Evolutionary conservation across 1,140 invertebrate genomes (phyloP).

Genomic region (Muscidifurax raptorellus): DNA sequence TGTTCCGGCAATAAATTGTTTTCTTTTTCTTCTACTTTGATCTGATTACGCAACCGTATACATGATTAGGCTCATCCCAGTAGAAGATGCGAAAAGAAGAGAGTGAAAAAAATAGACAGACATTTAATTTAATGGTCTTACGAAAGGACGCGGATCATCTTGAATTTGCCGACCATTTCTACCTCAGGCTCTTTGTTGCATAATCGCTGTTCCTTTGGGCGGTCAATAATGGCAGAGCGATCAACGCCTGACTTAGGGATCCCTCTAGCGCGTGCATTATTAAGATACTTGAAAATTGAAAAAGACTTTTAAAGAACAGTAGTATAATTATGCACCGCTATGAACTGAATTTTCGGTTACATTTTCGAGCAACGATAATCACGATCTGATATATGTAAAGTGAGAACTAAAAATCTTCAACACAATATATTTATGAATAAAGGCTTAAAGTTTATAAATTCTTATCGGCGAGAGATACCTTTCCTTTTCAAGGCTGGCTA

Average conservation of each 20-base stretch:
- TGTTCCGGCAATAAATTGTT: neutral
- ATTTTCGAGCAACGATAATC: too few species aligned
- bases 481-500: conserved; percentile 52
- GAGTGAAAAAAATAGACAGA: conserved; percentile 31
- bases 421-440: neutral
- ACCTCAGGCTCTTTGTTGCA: conserved; percentile 36
- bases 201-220: conserved; percentile 44
- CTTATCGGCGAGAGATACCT: conserved; percentile 24
- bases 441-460: neutral
- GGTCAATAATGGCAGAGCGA: neutral
- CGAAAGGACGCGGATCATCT: conserved; percentile 59
- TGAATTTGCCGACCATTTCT: conserved; percentile 58
- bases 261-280: neutral
- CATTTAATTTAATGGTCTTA: conserved; percentile 57
- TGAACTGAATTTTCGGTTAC: neutral
- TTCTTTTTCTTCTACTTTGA: neutral
- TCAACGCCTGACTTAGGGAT: neutral
- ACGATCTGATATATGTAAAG: too few species aligned
- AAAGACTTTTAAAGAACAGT: neutral
- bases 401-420: neutral
- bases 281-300: neutral
- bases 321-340: neutral
- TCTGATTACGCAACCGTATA: neutral
- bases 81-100: neutral
- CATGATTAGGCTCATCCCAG: neutral